Percentiles rank a stretch among this genome's conserved stretches.
These are phyloP conservation scores for Regulus satrapa DNA, from an alignment of 2,113 vertebrate genomes.

Conservation along the genomic window DNA sequence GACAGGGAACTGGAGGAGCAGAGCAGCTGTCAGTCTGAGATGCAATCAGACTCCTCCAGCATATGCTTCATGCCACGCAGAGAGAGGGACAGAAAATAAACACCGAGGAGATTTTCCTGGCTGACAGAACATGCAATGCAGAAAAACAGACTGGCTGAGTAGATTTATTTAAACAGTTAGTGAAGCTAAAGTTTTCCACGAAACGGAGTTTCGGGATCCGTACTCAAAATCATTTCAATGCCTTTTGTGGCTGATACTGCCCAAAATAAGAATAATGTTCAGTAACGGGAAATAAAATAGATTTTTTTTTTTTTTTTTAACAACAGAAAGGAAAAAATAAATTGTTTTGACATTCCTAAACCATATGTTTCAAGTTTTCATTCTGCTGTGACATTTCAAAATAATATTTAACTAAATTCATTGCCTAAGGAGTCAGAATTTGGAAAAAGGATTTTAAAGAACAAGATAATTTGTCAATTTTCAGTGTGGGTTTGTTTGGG, in stretches of 20 bases:
- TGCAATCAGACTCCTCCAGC: neutral
- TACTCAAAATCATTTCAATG: neutral
- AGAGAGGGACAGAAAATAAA: constrained; percentile 14
- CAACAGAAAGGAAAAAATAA: neutral
- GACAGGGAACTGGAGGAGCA: constrained; percentile 1
- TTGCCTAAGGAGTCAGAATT: neutral
- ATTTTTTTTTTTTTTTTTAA: neutral
- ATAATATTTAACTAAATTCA: neutral
- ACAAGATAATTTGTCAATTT: neutral
- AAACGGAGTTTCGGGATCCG: neutral
- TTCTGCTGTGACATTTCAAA: neutral
- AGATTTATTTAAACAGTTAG: neutral
- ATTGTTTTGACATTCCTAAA: neutral
- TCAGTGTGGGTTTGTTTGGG: too few relatives aligned
- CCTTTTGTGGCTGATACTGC: neutral
- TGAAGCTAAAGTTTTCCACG: neutral
- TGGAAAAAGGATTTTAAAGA: neutral
- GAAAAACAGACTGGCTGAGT: neutral
- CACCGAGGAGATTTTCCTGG: neutral
- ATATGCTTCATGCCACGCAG: constrained; percentile 14
- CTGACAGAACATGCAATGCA: neutral
- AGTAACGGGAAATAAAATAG: neutral
- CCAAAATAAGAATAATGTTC: neutral
- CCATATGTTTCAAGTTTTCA: neutral
- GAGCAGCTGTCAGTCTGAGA: constrained; percentile 37